These are phyloP conservation scores for Melanitta fusca DNA, from an alignment of 2,797 vertebrate species.

Conservation along the genomic window DNA sequence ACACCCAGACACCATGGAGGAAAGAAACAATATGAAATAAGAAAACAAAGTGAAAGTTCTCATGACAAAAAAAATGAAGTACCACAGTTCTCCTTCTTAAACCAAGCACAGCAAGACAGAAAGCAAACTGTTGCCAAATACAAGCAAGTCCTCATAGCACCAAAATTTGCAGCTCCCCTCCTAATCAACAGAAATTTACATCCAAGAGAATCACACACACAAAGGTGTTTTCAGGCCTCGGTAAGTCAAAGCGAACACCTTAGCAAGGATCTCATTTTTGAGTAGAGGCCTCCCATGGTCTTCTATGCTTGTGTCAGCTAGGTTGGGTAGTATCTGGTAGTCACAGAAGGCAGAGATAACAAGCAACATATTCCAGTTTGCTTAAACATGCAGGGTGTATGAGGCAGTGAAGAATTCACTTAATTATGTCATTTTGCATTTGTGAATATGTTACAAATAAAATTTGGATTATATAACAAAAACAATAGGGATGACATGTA, in stretches of 20 bases:
- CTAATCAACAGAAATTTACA: neutral
- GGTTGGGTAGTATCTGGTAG: neutral
- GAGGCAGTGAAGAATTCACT: neutral
- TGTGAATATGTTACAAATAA: neutral
- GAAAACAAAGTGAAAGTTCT: neutral
- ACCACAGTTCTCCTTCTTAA: neutral
- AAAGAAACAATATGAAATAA: neutral
- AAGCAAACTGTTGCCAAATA: neutral
- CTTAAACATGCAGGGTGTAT: neutral
- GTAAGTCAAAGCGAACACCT: neutral
- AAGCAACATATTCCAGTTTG: neutral
- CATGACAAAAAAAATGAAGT: neutral
- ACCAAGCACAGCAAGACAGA: neutral
- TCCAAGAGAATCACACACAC: rapidly evolving
- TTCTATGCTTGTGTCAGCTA: neutral
- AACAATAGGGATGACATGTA: neutral
- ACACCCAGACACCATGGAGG: rapidly evolving
- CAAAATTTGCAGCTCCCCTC: neutral
- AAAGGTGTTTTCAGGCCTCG: neutral
- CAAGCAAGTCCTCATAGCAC: neutral
- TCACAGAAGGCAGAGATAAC: neutral
- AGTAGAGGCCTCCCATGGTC: neutral
- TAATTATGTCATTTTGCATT: neutral
- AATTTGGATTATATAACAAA: neutral
- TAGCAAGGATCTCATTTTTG: neutral